Conservation (phyloP, 2,797 vertebrate genomes). For the Gambusia yucatana region DNA sequence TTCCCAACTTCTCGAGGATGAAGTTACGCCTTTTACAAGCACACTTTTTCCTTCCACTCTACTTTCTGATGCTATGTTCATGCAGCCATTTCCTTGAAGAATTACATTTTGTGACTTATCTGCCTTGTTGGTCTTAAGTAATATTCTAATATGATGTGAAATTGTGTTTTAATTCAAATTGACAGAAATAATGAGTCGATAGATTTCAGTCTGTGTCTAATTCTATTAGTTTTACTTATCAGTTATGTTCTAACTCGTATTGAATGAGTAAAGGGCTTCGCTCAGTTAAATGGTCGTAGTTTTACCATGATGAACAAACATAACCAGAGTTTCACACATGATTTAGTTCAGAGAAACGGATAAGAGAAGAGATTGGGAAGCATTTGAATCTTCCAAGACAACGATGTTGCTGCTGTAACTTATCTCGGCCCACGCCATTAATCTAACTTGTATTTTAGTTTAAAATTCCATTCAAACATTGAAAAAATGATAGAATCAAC, state of each 20-base stretch:
- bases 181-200: neutral
- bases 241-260: neutral
- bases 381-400: neutral
- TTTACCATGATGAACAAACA: neutral
- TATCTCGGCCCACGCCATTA: neutral
- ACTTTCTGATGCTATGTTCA: neutral
- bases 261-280: neutral
- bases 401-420: neutral
- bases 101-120: neutral
- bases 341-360: neutral
- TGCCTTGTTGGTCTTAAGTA: neutral
- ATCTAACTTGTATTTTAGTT: neutral
- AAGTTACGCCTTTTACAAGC: neutral
- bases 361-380: neutral
- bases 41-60: neutral
- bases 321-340: neutral
- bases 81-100: neutral
- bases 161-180: neutral
- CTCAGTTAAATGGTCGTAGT: neutral
- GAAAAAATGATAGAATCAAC: neutral
- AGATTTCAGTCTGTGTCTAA: neutral
- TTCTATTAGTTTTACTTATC: neutral
- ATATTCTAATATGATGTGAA: neutral
- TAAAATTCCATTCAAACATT: neutral
- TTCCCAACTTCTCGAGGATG: neutral